Evolutionary conservation across 2,888 invertebrate genomes (phyloP), one percentile per base, ranked within the genome.

Genomic region (Limnephilus rhombicus): DNA sequence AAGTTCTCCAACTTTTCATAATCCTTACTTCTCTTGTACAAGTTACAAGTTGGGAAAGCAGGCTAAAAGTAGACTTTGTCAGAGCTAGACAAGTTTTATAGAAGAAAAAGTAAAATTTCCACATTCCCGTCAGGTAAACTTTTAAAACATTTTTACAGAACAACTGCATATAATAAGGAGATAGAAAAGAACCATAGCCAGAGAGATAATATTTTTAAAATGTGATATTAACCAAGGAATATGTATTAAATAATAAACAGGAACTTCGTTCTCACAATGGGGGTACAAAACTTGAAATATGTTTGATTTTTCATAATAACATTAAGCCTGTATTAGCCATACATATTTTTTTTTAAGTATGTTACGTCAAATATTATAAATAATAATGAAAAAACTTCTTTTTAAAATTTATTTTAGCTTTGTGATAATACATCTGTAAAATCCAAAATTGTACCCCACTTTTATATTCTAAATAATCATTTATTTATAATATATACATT

Each of bases 251-350:
- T 91, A 92, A 92, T 92, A 92, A 90, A 87, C 90, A 92, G 92
- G 92, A 92, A 92, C 92, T 92, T 92, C 85, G 81, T 90, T 91
- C 92, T 80, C 89, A 91, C 91, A 91, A 88, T 34, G 53, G 53
- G 53, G 53, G 53, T 68, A 68, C 53, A 68, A 68, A 68, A 18
- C 53, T 68, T 68, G 24, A 68, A 68, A 68, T 5, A 68, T 7
- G 18, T 82, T 49, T 41, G 0, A 80, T 18, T 18, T 29, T 89
- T 45, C 85, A 18, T 68, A 49, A 29, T 90, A 90, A 90, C 82
- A 82, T 81, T 90, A 82, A 82, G 31, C 34, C 29, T 31, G 34
- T 82, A 68, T 24, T 68, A 68, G 53, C 24, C 53, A 53, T 18
- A 53, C 24, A 18, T 53, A 45, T 13, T 13, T 49, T 49, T 1